Conservation (phyloP, 2,888 invertebrate species). For the Brachynemurus nebulosus region DNA sequence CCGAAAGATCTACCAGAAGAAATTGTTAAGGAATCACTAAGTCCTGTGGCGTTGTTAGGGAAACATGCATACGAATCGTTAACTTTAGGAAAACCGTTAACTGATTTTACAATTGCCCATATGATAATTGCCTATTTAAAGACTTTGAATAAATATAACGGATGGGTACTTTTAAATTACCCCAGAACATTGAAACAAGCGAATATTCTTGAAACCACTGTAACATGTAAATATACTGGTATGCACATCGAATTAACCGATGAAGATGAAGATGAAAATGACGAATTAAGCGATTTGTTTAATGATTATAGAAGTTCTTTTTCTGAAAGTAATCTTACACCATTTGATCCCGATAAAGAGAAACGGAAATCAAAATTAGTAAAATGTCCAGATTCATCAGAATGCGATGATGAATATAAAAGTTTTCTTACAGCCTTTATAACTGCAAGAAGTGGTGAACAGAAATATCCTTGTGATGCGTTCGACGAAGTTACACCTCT, state of each 20-base stretch:
- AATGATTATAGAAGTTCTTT: conserved; percentile 15
- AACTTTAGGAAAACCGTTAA: conserved; percentile 37
- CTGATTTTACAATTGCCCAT: conserved; percentile 39
- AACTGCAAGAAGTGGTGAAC: conserved; percentile 31
- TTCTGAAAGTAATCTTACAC: background rate
- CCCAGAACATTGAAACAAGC: conserved; percentile 44
- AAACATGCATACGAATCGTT: conserved; percentile 40
- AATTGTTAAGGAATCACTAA: conserved; percentile 32
- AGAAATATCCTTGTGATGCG: conserved; percentile 25
- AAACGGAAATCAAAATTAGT: conserved; percentile 37
- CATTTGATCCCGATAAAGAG: conserved; percentile 18
- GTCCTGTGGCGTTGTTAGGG: conserved; percentile 38
- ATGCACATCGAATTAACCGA: conserved; percentile 33
- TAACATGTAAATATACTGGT: conserved; percentile 36
- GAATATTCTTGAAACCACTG: conserved; percentile 41
- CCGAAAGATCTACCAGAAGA: conserved; percentile 44
- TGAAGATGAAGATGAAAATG: conserved; percentile 27
- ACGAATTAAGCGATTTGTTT: conserved; percentile 22
- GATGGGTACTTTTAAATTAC: conserved; percentile 51
- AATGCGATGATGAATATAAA: conserved; percentile 29
- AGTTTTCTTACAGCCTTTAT: conserved; percentile 46
- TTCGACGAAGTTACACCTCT: conserved; percentile 36
- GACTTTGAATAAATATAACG: conserved; percentile 33
- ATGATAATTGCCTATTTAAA: conserved; percentile 48
- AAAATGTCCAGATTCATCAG: conserved; percentile 35